Conservation (phyloP, 2,113 vertebrate genomes). For the Takifugu flavidus region DNA sequence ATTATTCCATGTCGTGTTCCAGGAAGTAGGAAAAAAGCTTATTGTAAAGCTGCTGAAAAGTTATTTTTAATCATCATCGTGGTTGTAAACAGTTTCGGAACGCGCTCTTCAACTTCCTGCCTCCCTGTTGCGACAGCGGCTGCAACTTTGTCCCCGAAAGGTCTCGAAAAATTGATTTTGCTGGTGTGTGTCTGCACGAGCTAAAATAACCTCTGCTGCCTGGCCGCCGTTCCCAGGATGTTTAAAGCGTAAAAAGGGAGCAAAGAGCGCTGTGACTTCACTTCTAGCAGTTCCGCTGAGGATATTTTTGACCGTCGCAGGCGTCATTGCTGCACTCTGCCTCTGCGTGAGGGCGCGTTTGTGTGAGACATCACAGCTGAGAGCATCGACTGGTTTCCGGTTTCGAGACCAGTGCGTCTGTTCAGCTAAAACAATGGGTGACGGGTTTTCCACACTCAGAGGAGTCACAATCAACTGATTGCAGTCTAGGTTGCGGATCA, state of each 20-base stretch:
- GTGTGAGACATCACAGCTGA: constrained; percentile 64
- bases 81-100: constrained; percentile 15
- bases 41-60: constrained; percentile 10
- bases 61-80: too few relatives aligned
- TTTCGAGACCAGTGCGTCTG: constrained; percentile 20
- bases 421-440: constrained; percentile 49
- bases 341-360: constrained; percentile 46
- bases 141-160: not conserved
- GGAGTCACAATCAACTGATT: constrained; percentile 41
- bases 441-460: constrained; percentile 26
- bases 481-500: too few relatives aligned
- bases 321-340: constrained; percentile 57
- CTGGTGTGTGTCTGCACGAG: not conserved
- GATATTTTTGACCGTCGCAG: constrained; percentile 52
- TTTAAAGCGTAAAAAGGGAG: constrained; percentile 21
- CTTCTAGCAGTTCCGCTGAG: constrained; percentile 29
- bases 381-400: constrained; percentile 49
- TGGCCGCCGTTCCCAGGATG: constrained; percentile 12
- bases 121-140: not conserved
- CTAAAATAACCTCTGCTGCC: constrained; percentile 10
- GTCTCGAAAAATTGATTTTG: not conserved
- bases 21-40: constrained; percentile 46
- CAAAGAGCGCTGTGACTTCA: constrained; percentile 32
- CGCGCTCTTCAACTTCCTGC: constrained; percentile 23
- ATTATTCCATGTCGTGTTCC: constrained; percentile 60